Percentiles rank a stretch among this genome's conserved stretches.
Evolutionary conservation across 2,888 invertebrate genomes (phyloP).

Genomic region (Hyalella azteca): DNA sequence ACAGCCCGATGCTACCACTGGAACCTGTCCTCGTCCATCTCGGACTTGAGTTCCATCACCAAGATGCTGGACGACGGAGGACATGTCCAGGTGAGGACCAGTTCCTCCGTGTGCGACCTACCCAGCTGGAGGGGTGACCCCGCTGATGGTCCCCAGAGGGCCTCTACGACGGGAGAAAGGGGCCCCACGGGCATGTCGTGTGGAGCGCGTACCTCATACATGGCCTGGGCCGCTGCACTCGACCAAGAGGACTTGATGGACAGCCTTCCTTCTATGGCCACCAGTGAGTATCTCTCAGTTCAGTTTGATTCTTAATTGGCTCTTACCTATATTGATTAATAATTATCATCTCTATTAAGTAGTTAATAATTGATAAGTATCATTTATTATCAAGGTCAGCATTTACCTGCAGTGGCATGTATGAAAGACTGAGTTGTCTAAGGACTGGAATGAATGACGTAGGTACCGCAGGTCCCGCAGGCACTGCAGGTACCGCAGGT

Average conservation of each 20-base stretch:
- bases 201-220: conserved; percentile 44
- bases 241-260: conserved; percentile 44
- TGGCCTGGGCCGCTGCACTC: conserved; percentile 45
- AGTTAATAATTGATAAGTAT: no score
- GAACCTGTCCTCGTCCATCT: conserved; percentile 52
- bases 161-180: neutral
- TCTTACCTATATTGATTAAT: no score
- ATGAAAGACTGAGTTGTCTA: no score
- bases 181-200: neutral
- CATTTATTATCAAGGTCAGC: no score
- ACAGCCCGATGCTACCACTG: conserved; percentile 48
- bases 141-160: neutral
- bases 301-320: no score
- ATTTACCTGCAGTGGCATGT: no score
- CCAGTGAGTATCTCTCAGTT: conserved; percentile 31
- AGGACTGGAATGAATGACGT: no score
- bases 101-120: conserved; percentile 48
- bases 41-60: conserved; percentile 50
- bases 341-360: no score
- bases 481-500: no score
- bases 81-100: conserved; percentile 1
- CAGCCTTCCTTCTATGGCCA: conserved; percentile 30
- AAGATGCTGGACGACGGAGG: conserved; percentile 37
- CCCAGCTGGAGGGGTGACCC: neutral
- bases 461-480: no score